phyloP scores from a whole-genome alignment of 2,113 vertebrate genomes.

The Cricetomys ansorgei region DNA sequence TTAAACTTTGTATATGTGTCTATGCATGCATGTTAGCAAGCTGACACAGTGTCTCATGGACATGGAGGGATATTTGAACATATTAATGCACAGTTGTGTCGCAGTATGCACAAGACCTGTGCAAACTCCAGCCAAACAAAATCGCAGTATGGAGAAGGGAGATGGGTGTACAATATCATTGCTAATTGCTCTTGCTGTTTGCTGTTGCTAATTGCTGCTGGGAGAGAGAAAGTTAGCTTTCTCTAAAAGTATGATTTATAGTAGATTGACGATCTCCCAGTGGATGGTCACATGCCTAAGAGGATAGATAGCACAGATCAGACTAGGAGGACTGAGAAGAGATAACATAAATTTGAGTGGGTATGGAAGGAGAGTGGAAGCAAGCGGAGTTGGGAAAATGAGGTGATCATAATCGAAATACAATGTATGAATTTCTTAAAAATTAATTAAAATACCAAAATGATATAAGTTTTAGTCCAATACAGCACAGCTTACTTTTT shows the following conservation, averaged over 20 bases:
- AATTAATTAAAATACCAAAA: neutral
- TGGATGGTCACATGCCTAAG: neutral
- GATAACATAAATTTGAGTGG: neutral
- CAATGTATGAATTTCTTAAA: neutral
- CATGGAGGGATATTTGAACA: neutral
- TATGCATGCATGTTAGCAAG: neutral
- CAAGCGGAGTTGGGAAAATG: neutral
- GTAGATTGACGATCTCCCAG: neutral
- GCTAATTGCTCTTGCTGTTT: no score
- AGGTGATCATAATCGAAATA: neutral
- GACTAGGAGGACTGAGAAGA: neutral
- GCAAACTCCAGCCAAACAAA: neutral
- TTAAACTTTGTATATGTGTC: neutral
- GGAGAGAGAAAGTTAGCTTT: neutral
- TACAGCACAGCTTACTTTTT: neutral
- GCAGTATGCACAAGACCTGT: neutral
- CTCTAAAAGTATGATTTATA: neutral
- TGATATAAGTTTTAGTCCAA: neutral
- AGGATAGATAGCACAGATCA: neutral
- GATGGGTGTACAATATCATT: neutral
- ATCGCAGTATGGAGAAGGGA: neutral
- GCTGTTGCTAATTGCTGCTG: neutral
- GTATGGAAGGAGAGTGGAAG: neutral
- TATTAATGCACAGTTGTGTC: neutral
- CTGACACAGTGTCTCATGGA: neutral